Percentiles rank a stretch among this genome's conserved stretches.
Evolutionary conservation across 2,797 vertebrate species (phyloP).

Genomic region (Falco cherrug): DNA sequence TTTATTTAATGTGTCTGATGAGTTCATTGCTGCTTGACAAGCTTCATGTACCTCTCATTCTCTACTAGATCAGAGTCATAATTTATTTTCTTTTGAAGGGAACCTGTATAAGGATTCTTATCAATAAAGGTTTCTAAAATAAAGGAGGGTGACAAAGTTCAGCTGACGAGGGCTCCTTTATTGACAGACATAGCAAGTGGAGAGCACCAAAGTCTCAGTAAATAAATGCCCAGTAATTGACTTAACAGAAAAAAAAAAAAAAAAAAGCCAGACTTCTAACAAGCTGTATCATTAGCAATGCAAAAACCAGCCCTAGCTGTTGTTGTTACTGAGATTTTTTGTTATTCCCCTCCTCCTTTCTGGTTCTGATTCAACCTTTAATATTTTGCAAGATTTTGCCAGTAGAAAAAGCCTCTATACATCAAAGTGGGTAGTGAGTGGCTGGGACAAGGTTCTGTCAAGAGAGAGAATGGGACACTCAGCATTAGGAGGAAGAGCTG

Average conservation of each 20-base stretch:
- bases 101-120: neutral
- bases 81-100: neutral
- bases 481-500: neutral
- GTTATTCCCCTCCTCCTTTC: neutral
- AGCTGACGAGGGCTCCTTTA: neutral
- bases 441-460: slow-evolving; percentile 1
- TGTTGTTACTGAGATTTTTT: neutral
- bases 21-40: neutral
- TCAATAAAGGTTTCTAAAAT: neutral
- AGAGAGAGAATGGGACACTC: slow-evolving; percentile 14
- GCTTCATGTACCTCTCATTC: neutral
- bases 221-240: neutral
- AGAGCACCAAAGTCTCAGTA: neutral
- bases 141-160: neutral
- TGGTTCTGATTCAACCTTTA: slow-evolving; percentile 32
- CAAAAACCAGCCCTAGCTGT: neutral
- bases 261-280: neutral
- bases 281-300: neutral
- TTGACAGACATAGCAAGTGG: neutral
- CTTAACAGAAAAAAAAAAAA: neutral
- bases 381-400: slow-evolving; percentile 28
- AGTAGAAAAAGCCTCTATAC: slow-evolving; percentile 12
- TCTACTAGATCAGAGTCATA: neutral
- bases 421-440: slow-evolving; percentile 36
- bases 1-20: neutral